Percentiles rank a stretch among this genome's conserved stretches.
Conservation (phyloP, 2,113 vertebrate species). For the Campylomormyrus numenius region DNA sequence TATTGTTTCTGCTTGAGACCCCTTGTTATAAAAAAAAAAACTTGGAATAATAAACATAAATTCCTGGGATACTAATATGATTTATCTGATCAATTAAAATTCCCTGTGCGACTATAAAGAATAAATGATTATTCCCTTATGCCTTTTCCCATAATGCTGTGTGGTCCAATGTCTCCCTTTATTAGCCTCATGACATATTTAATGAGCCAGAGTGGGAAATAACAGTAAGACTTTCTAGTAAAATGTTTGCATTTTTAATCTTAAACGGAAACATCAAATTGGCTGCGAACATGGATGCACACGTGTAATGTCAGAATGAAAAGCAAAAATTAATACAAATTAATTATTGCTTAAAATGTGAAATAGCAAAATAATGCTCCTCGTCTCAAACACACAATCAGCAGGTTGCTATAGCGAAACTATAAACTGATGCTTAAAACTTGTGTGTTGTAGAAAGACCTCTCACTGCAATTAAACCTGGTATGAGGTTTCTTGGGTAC, state of each 20-base stretch:
- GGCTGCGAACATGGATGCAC: background rate
- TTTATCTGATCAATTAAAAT: constrained; percentile 4
- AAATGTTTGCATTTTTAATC: background rate
- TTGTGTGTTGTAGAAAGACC: background rate
- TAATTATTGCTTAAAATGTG: background rate
- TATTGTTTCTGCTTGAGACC: background rate
- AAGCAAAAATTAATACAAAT: background rate
- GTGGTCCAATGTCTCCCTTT: background rate
- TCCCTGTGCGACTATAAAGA: background rate
- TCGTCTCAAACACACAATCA: background rate
- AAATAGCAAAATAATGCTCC: background rate
- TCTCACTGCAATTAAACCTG: background rate
- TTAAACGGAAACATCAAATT: background rate
- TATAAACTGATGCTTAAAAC: background rate
- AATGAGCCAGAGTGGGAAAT: background rate
- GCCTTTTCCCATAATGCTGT: background rate
- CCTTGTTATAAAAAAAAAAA: background rate
- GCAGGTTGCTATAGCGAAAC: background rate
- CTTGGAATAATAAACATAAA: background rate
- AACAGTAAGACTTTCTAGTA: background rate
- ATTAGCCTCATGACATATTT: background rate
- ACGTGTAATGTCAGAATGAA: background rate
- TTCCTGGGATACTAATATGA: background rate
- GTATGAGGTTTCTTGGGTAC: background rate
- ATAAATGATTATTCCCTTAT: background rate